Evolutionary conservation across 2,797 vertebrate genomes (phyloP), one percentile per base, ranked within the genome.

Genomic region (Myripristis murdjan): DNA sequence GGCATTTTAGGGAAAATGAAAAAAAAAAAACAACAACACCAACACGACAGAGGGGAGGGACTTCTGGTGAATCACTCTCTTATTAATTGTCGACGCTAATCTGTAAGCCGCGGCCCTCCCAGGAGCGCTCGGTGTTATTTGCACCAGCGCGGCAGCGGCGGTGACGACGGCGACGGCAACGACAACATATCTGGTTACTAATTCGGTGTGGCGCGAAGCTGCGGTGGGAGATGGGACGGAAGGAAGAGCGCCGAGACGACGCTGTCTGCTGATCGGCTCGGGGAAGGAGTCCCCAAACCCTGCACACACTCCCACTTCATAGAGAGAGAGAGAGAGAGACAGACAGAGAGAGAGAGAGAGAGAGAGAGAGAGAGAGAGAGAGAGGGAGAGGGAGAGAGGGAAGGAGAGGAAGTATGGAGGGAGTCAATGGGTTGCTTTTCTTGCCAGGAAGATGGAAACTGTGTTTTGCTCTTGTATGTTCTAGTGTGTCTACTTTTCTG

Each of bases 21-120:
- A n/a, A n/a, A n/a, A n/a, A n/a, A n/a, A n/a, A n/a, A n/a, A n/a
- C n/a, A n/a, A 46, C 69, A 73, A 53, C 35, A 66, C 54, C 6
- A 6, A 59, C 69, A 72, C 58, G 24, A 20, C 61, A 64, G 39
- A 49, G 41, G 62, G 43, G 64, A 49, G 31, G 44, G 73, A 51
- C 64, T 73, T 75, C 60, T 68, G 47, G 60, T 22, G 1, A 84
- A 65, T 83, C 69, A 60, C 24, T 64, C 75, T 82, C 63, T 69
- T 84, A 82, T 91, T 89, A 90, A 91, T 84, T 90, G 81, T 80
- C 84, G 81, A 66, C 62, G 77, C 82, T 93, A 92, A 93, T 94
- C 88, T 92, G 83, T 58, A 70, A 88, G 75, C 85, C 75, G 39
- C 33, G 57, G 75, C 82, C 79, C 74, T 89, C 87, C 85, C 88